phyloP scores from a whole-genome alignment of 1,140 invertebrate species.

The Megalonaias nervosa region DNA sequence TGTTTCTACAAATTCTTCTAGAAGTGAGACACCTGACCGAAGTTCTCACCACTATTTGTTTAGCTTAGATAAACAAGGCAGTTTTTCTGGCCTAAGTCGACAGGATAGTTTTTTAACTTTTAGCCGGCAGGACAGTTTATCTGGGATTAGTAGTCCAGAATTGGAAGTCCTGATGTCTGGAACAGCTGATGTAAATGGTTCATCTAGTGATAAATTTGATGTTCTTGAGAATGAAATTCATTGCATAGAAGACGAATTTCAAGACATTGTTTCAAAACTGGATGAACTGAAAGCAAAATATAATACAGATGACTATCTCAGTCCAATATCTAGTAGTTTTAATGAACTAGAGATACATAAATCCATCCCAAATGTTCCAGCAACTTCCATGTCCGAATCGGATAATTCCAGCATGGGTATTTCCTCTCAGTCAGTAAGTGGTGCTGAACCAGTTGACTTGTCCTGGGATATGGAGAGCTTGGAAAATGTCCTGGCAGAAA shows the following conservation, averaged over 20 bases:
- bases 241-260: constrained; percentile 62
- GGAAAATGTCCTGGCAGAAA: too few species aligned
- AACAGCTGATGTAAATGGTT: constrained; percentile 34
- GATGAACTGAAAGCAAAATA: constrained; percentile 39
- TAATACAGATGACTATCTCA: constrained; percentile 12
- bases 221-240: constrained; percentile 60
- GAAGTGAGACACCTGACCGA: too few species aligned
- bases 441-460: constrained; percentile 34
- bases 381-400: constrained; percentile 5
- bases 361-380: constrained; percentile 24
- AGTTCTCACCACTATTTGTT: too few species aligned
- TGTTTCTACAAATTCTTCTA: too few species aligned
- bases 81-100: too few species aligned
- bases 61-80: too few species aligned
- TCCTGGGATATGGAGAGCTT: constrained; percentile 45
- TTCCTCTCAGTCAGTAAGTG: constrained; percentile 11
- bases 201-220: constrained; percentile 47
- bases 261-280: constrained; percentile 51
- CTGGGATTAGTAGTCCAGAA: constrained; percentile 42
- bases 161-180: constrained; percentile 46
- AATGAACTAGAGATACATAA: constrained; percentile 25
- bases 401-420: background rate
- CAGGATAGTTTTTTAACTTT: too few species aligned
- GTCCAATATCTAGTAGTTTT: constrained; percentile 11
- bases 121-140: constrained; percentile 33